Conservation (phyloP, 2,888 invertebrate genomes). For the Girardia tigrina region DNA sequence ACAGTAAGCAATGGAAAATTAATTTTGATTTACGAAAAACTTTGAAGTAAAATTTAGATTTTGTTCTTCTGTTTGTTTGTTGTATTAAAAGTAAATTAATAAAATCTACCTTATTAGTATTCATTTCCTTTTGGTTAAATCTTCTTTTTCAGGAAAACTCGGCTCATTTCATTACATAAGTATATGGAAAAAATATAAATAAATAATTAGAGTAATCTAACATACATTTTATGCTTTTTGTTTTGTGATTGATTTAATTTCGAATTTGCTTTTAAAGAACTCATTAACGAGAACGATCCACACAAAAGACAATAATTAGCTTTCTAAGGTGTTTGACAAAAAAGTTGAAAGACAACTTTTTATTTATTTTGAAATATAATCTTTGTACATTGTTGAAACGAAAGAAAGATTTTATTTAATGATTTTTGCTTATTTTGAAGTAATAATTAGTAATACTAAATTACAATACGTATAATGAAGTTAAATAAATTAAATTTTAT, state of each 20-base stretch:
- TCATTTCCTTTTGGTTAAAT: background rate
- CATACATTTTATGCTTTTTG: background rate
- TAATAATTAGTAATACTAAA: no score
- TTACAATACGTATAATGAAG: no score
- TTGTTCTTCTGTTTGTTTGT: background rate
- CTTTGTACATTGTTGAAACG: no score
- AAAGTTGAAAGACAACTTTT: background rate
- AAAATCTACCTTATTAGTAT: background rate
- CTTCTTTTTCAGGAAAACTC: no score
- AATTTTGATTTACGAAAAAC: background rate
- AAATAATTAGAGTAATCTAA: background rate
- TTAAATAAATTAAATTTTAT: no score
- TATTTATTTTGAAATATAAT: no score
- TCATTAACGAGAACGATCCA: background rate
- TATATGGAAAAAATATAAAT: no score
- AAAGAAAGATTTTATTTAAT: no score
- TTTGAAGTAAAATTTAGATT: background rate
- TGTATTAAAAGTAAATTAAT: background rate
- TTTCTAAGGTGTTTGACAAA: background rate
- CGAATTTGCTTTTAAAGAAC: background rate
- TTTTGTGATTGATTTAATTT: background rate
- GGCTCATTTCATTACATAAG: no score
- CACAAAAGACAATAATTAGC: background rate
- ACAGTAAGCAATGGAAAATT: background rate
- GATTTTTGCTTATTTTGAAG: no score